Conservation (phyloP, 1,140 invertebrate species). For the Zaprionus nigranus region DNA sequence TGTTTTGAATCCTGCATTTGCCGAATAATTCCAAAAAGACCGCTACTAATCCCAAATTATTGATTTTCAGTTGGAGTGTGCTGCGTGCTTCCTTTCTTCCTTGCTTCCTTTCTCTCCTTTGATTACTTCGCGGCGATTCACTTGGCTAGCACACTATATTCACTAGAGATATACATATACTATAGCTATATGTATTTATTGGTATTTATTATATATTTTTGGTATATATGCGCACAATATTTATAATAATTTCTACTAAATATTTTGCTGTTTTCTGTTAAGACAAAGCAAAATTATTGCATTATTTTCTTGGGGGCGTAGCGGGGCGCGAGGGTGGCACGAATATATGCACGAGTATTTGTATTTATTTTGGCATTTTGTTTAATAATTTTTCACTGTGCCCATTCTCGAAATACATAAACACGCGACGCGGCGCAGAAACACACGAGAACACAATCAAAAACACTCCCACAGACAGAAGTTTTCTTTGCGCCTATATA, state of each 20-base stretch:
- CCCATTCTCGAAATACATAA: constrained; percentile 56
- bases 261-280: constrained; percentile 8
- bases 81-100: constrained; percentile 27
- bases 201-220: not conserved
- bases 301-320: not conserved
- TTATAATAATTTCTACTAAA: constrained; percentile 2
- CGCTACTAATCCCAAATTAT: constrained; percentile 78
- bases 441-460: constrained; percentile 30
- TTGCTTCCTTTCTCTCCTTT: constrained; percentile 21
- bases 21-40: constrained; percentile 37
- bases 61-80: constrained; percentile 65
- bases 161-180: not conserved
- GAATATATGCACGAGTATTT: constrained; percentile 1
- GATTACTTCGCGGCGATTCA: constrained; percentile 4
- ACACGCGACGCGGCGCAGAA: constrained; percentile 61
- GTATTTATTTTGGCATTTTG: constrained; percentile 60
- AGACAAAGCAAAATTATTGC: not conserved
- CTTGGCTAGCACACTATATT: constrained; percentile 11
- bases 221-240: not conserved
- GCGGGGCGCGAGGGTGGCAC: not conserved
- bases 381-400: constrained; percentile 74
- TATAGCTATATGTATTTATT: not conserved
- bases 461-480: constrained; percentile 24
- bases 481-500: constrained; percentile 65
- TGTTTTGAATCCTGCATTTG: constrained; percentile 40